Percentiles rank a stretch among this genome's conserved stretches.
These are phyloP conservation scores for Romanogobio albipinnatus DNA, from an alignment of 2,113 vertebrate species.

Conservation along the genomic window DNA sequence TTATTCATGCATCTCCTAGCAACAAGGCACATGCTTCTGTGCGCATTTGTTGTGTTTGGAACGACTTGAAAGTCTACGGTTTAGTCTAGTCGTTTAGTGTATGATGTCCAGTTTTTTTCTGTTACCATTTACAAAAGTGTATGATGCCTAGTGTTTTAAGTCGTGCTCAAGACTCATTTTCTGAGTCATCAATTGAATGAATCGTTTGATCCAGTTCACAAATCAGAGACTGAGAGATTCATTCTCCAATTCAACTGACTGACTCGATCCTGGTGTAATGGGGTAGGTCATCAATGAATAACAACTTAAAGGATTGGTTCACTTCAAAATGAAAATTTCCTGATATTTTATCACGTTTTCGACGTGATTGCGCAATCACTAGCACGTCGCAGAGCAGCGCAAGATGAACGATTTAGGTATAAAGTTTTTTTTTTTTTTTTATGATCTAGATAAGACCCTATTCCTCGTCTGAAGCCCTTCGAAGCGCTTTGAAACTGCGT, in stretches of 20 bases:
- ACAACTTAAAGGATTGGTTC: neutral
- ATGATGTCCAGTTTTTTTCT: neutral
- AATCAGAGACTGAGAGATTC: neutral
- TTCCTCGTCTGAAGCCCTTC: no score
- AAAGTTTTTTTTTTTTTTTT: no score
- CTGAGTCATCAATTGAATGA: neutral
- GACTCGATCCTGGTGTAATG: neutral
- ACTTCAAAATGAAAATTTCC: no score
- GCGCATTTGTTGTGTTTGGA: neutral
- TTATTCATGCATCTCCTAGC: neutral
- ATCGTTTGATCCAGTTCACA: neutral
- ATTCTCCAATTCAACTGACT: neutral
- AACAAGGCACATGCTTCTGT: neutral
- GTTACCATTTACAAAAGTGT: neutral
- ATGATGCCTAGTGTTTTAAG: neutral
- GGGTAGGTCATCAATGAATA: neutral
- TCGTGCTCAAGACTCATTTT: neutral
- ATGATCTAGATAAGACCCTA: no score
- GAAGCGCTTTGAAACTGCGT: no score
- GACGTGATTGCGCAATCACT: no score
- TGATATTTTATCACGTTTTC: no score
- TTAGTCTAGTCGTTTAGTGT: neutral
- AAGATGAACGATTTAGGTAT: no score
- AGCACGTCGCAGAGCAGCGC: no score
- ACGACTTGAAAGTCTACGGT: neutral